Evolutionary conservation across 2,113 vertebrate genomes (phyloP), one percentile per base, ranked within the genome.

Genomic region (Antechinus stuartii): DNA sequence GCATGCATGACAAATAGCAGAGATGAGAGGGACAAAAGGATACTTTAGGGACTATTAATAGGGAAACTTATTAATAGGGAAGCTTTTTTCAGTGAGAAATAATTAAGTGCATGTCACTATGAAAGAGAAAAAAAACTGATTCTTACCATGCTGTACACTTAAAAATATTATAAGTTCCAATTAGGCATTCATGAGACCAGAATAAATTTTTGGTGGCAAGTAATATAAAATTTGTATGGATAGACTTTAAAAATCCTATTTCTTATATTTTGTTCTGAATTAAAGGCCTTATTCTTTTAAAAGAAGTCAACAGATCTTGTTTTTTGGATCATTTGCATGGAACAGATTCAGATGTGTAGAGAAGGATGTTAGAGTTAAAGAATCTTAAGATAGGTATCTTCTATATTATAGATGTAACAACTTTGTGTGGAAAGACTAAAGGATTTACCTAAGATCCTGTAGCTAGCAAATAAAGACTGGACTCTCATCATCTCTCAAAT

Each of bases 1-100:
- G 97, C 97, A 93, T 49, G n/a, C 30, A 91, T 96, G 96, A 96
- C 89, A 97, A 96, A 96, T 97, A 93, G 92, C 47, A 89, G 23
- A 96, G 91, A 57, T 96, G 54, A 97, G 96, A 26, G 1, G 14
- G 96, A 2, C 49, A 96, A 49, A 91, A 90, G 49, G 84, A 56
- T 55, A 8, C 7, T 96, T 46, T 92, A 92, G 94, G 25, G 11
- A 92, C 49, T 0, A 0, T 24, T n/a, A n/a, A n/a, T n/a, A n/a
- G 95, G 93, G 96, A 96, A 56, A 54, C 26, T 96, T 54, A 24
- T 68, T 96, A 50, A 95, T 8, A 54, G 46, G 12, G 96, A 94
- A 97, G 27, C 10, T 46, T 94, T 52, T 89, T 96, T 93, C 0
- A 95, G 96, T 76, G 94, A 95, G 55, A 97, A 97, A 96, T 95